phyloP scores from a whole-genome alignment of 2,797 vertebrate genomes.

The Ceryle rudis region DNA sequence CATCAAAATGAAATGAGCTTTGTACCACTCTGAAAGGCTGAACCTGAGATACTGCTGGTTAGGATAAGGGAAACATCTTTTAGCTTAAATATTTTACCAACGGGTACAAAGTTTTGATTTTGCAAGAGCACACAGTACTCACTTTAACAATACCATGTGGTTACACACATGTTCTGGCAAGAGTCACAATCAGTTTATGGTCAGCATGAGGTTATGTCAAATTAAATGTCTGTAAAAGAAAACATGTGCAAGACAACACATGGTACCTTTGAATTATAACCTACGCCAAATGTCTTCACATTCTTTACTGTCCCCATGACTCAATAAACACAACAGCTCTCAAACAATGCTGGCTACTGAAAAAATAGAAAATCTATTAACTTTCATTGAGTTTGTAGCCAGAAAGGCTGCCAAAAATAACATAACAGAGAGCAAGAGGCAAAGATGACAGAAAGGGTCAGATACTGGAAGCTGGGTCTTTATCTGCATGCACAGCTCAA shows the following conservation, averaged over 20 bases:
- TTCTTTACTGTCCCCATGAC: slow-evolving; percentile 5
- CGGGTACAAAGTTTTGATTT: neutral
- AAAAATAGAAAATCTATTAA: slow-evolving; percentile 35
- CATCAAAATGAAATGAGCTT: neutral
- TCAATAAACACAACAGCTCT: slow-evolving; percentile 37
- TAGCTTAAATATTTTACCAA: neutral
- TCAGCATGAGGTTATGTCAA: neutral
- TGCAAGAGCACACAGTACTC: neutral
- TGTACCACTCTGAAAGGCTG: neutral
- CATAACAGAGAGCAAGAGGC: slow-evolving; percentile 8
- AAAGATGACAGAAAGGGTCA: slow-evolving; percentile 37
- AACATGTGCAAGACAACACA: neutral
- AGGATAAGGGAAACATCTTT: neutral
- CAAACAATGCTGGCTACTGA: slow-evolving; percentile 6
- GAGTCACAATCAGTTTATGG: neutral
- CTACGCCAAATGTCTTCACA: neutral
- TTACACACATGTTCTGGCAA: neutral
- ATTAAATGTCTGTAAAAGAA: slow-evolving; percentile 16
- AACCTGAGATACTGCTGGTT: neutral
- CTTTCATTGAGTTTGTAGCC: slow-evolving; percentile 48
- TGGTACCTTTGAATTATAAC: neutral
- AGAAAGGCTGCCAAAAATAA: slow-evolving; percentile 62
- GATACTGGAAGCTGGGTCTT: slow-evolving; percentile 35
- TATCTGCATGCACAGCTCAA: slow-evolving; percentile 36
- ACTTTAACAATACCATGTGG: neutral